Base-by-base conservation (phyloP, 2,797 vertebrate genomes). In the Danio jaintianensis region DNA sequence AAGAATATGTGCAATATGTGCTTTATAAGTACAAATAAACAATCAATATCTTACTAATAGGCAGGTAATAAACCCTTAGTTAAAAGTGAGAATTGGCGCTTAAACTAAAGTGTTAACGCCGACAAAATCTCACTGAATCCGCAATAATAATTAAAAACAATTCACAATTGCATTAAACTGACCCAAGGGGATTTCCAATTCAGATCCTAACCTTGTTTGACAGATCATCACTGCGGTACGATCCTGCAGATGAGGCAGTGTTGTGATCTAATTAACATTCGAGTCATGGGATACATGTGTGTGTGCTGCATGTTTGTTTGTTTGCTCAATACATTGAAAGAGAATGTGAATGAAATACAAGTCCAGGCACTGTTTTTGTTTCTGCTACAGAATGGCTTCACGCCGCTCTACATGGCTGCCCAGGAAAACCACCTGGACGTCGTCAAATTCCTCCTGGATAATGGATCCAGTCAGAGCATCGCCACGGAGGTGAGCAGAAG, bases 401-500 rank as follows among this genome's bases (percentile, higher is more conserved):
- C 98, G 0, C 98, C 97, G 0, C 90, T 99, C 12, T 99, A 99
- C 82, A 99, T 99, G 98, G 98, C 98, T 6, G 97, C 98, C 16
- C 98, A 99, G 94, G 97, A 99, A 93, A 99, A 98, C 85, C 98
- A 99, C 88, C 86, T 98, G 92, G 97, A 97, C 1, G 97, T 99
- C 85, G 97, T 99, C 66, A 97, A 96, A 89, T 99, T 94, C 90
- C 92, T 99, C 75, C 91, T 99, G 86, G 97, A 99, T 87, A 94
- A 97, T 2, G 96, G 96, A 84, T 96, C 97, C 86, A 99, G 96
- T 88, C 98, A 99, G 87, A 97, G 98, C 91, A 96, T 99, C 70
- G 97, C 97, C 85, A 99, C 98, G 1, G 98, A 99, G 96, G 96
- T 96, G 87, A 93, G 94, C 11, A 45, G 9, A 67, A 62, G 43